phyloP scores from a whole-genome alignment of 2,797 vertebrate species.

The Mycteria americana region DNA sequence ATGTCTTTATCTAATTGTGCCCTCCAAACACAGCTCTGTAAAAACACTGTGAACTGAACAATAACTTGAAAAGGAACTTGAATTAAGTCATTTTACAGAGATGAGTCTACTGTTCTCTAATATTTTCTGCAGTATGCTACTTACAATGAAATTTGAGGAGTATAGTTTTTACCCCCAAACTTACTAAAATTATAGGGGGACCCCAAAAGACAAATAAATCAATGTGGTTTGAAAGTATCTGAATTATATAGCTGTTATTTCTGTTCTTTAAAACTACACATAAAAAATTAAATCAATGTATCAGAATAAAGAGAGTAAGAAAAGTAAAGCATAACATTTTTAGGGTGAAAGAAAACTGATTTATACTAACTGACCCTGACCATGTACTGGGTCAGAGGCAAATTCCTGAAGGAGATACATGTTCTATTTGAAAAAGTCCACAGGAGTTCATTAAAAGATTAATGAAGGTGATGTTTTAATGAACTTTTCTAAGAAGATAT shows the following conservation, averaged over 20 bases:
- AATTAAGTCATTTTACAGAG: neutral
- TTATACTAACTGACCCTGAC: neutral
- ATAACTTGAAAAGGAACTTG: neutral
- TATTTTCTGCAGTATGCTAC: neutral
- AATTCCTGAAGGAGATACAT: neutral
- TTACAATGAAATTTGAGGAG: neutral
- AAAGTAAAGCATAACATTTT: neutral
- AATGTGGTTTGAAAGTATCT: neutral
- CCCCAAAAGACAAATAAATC: neutral
- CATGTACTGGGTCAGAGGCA: neutral
- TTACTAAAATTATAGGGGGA: neutral
- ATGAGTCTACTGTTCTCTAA: neutral
- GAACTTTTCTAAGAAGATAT: neutral
- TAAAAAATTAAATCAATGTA: neutral
- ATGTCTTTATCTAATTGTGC: slow-evolving; percentile 5
- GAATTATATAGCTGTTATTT: neutral
- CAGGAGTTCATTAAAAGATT: neutral
- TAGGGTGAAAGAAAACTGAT: neutral
- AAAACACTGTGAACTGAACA: neutral
- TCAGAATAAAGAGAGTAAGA: neutral
- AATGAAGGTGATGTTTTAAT: neutral
- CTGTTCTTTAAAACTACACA: neutral
- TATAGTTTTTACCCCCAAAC: neutral
- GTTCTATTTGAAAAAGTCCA: neutral
- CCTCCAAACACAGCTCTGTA: neutral